phyloP scores from a whole-genome alignment of 2,888 invertebrate species.

The Micoletzkya japonica region DNA sequence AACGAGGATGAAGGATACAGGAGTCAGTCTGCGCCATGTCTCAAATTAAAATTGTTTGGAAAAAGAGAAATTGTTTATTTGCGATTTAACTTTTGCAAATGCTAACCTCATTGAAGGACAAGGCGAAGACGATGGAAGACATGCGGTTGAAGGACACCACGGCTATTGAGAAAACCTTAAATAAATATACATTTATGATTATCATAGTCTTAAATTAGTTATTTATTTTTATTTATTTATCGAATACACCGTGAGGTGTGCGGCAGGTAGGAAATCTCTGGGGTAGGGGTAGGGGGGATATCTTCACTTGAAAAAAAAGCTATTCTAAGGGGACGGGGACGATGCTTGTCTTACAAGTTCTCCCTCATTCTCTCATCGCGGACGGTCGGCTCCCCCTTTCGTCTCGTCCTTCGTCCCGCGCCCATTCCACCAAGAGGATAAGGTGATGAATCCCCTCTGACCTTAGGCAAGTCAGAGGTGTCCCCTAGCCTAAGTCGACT shows the following conservation, averaged over 20 bases:
- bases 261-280: too few species aligned
- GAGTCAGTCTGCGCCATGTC: constrained; percentile 18
- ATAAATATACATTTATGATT: background rate
- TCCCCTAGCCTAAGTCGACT: too few species aligned
- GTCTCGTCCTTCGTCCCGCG: too few species aligned
- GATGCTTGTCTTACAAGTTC: too few species aligned
- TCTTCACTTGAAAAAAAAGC: too few species aligned
- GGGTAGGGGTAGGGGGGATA: too few species aligned
- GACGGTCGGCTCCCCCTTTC: too few species aligned
- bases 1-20: constrained; percentile 4
- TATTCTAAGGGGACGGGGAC: too few species aligned
- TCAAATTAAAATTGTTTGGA: background rate
- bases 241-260: background rate
- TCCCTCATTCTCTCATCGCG: too few species aligned
- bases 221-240: background rate
- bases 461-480: too few species aligned
- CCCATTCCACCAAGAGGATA: too few species aligned
- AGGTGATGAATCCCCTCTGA: too few species aligned
- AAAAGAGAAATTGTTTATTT: background rate
- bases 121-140: constrained; percentile 3
- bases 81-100: background rate
- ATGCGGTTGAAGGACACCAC: constrained; percentile 16
- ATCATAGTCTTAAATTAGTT: background rate
- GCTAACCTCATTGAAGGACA: background rate
- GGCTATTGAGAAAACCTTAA: constrained; percentile 4